Base-by-base conservation (phyloP, 2,888 invertebrate species). In the Pristionchus mayeri region DNA sequence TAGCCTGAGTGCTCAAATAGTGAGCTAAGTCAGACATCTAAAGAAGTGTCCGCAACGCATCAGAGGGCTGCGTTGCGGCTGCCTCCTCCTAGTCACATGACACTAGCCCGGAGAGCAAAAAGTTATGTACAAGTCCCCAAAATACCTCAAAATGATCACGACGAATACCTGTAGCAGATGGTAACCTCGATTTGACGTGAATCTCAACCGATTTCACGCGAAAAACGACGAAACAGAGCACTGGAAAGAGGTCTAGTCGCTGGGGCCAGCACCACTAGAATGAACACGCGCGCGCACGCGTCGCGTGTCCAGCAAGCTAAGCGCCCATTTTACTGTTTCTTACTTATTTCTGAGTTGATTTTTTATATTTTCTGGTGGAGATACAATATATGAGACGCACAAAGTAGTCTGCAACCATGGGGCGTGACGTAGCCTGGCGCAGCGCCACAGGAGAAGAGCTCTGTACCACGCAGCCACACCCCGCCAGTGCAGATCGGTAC, bases 171-270 rank as follows among this genome's bases (percentile, higher is more conserved):
- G 48, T 21, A 60, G 30, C 44, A 24, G 60, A 82, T 48, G 63
- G 81, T 82, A 60, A 82, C 48, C 24, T 60, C 60, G n/a, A 48
- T 63, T 63, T 40, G 40, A 21, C 44, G 63, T 63, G 63, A 63
- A 48, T 63, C n/a, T 48, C 63, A 44, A 82, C 44, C 44, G 81
- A 82, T 82, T 82, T 63, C 81, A 63, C 81, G 81, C 63, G 81
- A 82, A 82, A 82, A 48, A 63, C 44, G 81, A 82, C 48, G 81
- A 60, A 50, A 82, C 3, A 82, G 48, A 60, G 63, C 63, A 21
- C 81, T 82, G 81, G 44, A 82, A 82, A 82, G 81, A 63, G 63
- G 81, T 48, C 44, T 63, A 82, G 34, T 48, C 81, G 63, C 81
- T 63, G 63, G 81, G 63, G 48, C 80, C 27, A 24, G 50, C 57